Evolutionary conservation across 37 sponge, comb jelly and placozoan genomes (phyloP), one percentile per base, ranked within the genome.

Genomic region (Cliona cf. orientalis): DNA sequence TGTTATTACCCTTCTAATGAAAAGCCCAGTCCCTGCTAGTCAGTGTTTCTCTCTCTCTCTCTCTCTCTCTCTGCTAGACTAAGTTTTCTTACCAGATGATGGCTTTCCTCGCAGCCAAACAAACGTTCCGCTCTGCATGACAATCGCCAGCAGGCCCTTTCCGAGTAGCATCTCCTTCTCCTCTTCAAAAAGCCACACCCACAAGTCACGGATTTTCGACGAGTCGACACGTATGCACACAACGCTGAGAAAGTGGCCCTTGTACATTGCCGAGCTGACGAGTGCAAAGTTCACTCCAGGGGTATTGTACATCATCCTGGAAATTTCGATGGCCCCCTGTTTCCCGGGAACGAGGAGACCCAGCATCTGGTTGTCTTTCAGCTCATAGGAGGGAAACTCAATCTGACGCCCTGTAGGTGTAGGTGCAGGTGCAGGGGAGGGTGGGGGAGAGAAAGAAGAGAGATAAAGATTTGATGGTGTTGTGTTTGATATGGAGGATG

Each of bases 251-350:
- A 34, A 0, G 39, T 62, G 34, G 2, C 70, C 46, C 0, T 56
- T 46, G 46, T 42, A n/a, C 38, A 26, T 14, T 25, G 21, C 19
- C 28, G 75, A 57, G 75, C 64, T 79, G 1, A 78, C 61, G 23
- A 86, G 63, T 17, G 72, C 80, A 72, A 86, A 86, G 80, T 79
- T 79, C 19, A 79, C 80, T 62, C 87, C 87, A 0, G 87, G 87
- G 28, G 62, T 32, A 14, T 72, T 19, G 32, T 46, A 79, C 65
- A 86, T 72, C 74, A 79, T 72, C 32, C 46, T 58, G 11, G 87
- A 79, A 0, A 86, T 44, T 7, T 86, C 74, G 0, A 49, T 25
- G 21, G 66, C 66, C 40, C 80, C 80, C 3, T 32, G 25, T 41
- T 86, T 78, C 26, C 55, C 45, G 46, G 46, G 71, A 25, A 86